Base-by-base conservation (phyloP, 2,888 invertebrate species). In the Allygus modestus region DNA sequence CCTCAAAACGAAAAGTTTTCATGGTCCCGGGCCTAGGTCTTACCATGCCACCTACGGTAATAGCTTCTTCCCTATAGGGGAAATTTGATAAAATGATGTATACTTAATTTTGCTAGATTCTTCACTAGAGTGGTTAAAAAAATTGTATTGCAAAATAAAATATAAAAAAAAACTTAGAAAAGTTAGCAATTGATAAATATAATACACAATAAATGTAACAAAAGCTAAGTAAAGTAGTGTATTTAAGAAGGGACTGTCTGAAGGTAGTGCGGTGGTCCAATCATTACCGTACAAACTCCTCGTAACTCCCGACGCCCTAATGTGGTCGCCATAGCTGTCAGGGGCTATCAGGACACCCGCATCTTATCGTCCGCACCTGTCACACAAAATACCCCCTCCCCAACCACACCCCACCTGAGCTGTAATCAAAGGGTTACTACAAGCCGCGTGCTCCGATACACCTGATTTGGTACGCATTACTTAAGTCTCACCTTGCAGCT, bases 241-340 rank as follows among this genome's bases (percentile, higher is more conserved):
- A n/a, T n/a, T n/a, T n/a, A 7, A 46, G 46, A 17, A 46, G 46
- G 17, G 46, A 4, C 9, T 46, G 12, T 11, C 15, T 7, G 46
- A 15, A 17, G 46, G 46, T 12, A 12, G 46, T 12, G 65, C 65
- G 73, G 73, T 41, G 73, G 73, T 73, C 41, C 41, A 31, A 33
- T 17, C 33, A 69, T 69, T 69, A 33, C 33, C 69, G 31, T 37
- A 69, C 37, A 69, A 69, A 69, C 17, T 28, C 65, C 23, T 23
- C 12, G 26, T 65, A 65, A 65, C 69, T 33, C 69, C 69, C 31
- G 1, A 1, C 17, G 33, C 69, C 69, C 69, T 37, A 37, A 69
- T 31, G 69, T 69, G 31, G 69, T 37, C 69, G 69, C 31, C 69
- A 69, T 41, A 20, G 23, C 43, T 73, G 73, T 41, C 69, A 31